Percentiles rank a stretch among this genome's conserved stretches.
These are phyloP conservation scores for Anguilla marmorata DNA, from an alignment of 2,797 vertebrate species.

Conservation along the genomic window DNA sequence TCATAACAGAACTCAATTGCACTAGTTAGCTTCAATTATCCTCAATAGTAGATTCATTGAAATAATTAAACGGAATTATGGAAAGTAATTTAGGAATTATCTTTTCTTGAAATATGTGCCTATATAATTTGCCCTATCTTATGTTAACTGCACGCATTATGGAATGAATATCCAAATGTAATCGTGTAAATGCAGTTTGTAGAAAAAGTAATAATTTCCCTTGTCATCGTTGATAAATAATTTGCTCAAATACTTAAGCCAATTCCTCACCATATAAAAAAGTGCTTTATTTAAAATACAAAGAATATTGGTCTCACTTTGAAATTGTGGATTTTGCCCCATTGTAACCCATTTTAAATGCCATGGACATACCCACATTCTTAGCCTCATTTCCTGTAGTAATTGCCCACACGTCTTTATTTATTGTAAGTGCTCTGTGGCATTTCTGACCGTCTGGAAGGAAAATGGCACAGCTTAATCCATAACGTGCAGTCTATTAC, in stretches of 20 bases:
- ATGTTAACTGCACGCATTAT: no score
- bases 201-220: no score
- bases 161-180: no score
- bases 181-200: no score
- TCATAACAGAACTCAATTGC: background rate
- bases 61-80: background rate
- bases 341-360: background rate
- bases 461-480: conserved; percentile 40
- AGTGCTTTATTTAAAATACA: background rate
- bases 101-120: no score
- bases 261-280: background rate
- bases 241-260: background rate
- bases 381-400: conserved; percentile 3
- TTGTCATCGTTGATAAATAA: no score
- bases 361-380: background rate
- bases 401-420: background rate
- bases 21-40: no score
- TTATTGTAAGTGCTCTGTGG: background rate
- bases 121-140: no score
- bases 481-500: conserved; percentile 33
- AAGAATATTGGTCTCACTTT: background rate
- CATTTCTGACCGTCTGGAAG: conserved; percentile 35
- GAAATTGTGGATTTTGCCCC: background rate
- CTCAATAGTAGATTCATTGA: no score
- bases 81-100: no score